Base-by-base conservation (phyloP, 2,797 vertebrate genomes). In the Liparis tanakae region DNA sequence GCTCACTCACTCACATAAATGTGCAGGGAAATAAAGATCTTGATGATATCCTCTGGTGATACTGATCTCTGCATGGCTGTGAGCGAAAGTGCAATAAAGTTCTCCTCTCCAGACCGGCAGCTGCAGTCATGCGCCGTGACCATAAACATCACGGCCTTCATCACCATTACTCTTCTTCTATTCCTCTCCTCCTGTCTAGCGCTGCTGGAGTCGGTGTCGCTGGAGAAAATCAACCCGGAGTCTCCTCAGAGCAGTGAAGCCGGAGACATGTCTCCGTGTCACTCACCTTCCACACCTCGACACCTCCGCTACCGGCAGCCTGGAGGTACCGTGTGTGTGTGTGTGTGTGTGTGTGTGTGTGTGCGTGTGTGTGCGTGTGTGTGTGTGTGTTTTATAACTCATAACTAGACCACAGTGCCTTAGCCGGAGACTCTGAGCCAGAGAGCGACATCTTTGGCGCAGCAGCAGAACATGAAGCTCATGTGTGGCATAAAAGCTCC, bases 241-340 rank as follows among this genome's bases (percentile, higher is more conserved):
- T 95, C 95, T 76, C 89, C 92, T 44, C 95, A 96, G 2, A 85
- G 87, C 51, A 92, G 78, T 5, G 98, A 98, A 15, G 79, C 95
- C 5, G 88, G 95, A 55, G 98, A 98, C 72, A 91, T 96, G 70
- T 98, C 97, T 6, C 98, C 97, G 0, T 96, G 96, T 82, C 94
- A 96, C 60, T 98, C 98, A 0, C 97, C 98, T 4, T 97, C 97
- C 0, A 98, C 98, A 2, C 98, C 98, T 25, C 93, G 96, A n/a
- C 97, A 98, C 91, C 95, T 98, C 53, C 96, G 98, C 80, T 98
- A 96, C 70, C 95, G 97, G 67, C 96, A 95, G 67, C 89, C 96
- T n/a, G 97, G 96, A 95, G 96, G 98, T 98, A 81, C 68, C 36
- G 39, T 48, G 59, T 76, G 60, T 61, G 22, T 59, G 6, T 70